Conservation (phyloP, 2,888 invertebrate genomes). For the Erynnis tages region DNA sequence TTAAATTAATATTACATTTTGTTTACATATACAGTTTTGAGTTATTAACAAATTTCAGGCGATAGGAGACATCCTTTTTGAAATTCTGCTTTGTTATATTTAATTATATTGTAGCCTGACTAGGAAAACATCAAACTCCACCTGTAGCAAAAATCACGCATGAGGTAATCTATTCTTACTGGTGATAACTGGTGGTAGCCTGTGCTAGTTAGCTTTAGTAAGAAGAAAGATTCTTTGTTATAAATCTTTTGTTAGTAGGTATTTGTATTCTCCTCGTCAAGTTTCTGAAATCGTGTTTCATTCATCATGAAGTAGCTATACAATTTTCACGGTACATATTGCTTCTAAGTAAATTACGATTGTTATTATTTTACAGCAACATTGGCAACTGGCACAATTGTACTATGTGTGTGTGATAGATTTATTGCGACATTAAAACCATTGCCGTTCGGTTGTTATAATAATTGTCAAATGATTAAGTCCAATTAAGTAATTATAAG, state of each 20-base stretch:
- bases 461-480: not conserved
- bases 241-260: too few species aligned
- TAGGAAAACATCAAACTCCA: too few species aligned
- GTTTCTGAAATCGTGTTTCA: too few species aligned
- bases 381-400: conserved; percentile 1
- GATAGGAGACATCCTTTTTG: conserved; percentile 30
- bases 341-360: not conserved
- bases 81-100: conserved; percentile 12
- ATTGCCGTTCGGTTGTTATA: not conserved
- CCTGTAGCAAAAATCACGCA: too few species aligned
- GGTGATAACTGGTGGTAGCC: too few species aligned
- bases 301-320: conserved; percentile 4
- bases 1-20: conserved; percentile 53
- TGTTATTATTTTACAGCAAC: not conserved
- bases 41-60: conserved; percentile 33
- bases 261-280: too few species aligned
- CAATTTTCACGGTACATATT: conserved; percentile 3
- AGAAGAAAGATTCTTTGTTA: too few species aligned
- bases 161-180: too few species aligned
- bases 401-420: not conserved
- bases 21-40: conserved; percentile 44
- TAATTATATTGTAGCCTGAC: too few species aligned
- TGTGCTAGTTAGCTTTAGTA: too few species aligned
- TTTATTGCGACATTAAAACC: not conserved
- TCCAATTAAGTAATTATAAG: conserved; percentile 8